These are phyloP conservation scores for Aleiodes sp. DNA, from an alignment of 1,140 invertebrate species.

Conservation along the genomic window DNA sequence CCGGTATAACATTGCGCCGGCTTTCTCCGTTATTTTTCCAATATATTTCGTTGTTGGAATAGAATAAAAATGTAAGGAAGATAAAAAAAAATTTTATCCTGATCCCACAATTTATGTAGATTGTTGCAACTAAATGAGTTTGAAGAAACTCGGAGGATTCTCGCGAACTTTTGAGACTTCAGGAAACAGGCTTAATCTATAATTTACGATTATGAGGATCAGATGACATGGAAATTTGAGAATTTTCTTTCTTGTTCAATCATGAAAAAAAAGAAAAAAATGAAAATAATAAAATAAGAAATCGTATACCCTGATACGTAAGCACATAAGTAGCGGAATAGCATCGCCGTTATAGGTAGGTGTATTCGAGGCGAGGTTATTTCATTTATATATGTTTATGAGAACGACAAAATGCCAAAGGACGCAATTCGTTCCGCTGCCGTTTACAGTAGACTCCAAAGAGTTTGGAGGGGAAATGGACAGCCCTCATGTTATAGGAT, in stretches of 20 bases:
- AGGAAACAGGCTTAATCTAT: background rate
- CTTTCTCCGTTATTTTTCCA: background rate
- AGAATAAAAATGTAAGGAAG: background rate
- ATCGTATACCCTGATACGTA: background rate
- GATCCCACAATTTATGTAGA: background rate
- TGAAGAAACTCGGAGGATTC: too few relatives aligned
- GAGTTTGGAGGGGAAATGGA: background rate
- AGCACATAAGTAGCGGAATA: background rate
- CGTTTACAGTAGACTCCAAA: slow-evolving; percentile 1
- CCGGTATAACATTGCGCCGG: background rate
- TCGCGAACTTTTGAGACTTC: too few relatives aligned
- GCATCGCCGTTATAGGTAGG: background rate
- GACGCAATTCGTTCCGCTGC: background rate
- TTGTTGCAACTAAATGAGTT: background rate
- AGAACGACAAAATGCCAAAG: slow-evolving; percentile 18
- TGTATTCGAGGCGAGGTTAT: background rate
- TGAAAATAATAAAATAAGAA: slow-evolving; percentile 6
- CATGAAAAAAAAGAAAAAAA: background rate
- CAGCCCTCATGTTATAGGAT: background rate
- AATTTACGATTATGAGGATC: background rate
- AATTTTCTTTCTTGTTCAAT: background rate
- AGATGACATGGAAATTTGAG: background rate
- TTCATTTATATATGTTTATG: background rate
- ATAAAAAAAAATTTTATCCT: background rate
- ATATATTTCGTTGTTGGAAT: background rate